Percentiles rank a stretch among this genome's conserved stretches.
These are phyloP conservation scores for Ceratosolen fusciceps DNA, from an alignment of 1,140 invertebrate genomes.

Conservation along the genomic window DNA sequence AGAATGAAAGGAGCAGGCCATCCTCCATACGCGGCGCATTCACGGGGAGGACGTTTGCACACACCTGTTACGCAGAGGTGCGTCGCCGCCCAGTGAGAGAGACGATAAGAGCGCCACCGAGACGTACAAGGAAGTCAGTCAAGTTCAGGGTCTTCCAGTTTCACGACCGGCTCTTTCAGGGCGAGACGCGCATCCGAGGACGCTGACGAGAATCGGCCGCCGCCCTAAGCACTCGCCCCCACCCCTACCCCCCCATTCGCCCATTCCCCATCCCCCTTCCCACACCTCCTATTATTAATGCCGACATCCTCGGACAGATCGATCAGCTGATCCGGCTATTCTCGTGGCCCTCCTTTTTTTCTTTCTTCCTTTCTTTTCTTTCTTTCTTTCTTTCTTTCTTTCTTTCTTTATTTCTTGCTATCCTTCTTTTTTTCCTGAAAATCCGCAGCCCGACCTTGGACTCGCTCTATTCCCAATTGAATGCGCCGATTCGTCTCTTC, in stretches of 20 bases:
- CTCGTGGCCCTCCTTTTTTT: background rate
- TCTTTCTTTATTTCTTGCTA: no score
- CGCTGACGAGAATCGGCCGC: slow-evolving; percentile 12
- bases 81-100: background rate
- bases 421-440: background rate
- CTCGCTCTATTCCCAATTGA: background rate
- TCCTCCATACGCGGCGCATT: background rate
- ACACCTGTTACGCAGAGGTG: slow-evolving; percentile 4
- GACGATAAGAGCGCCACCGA: background rate
- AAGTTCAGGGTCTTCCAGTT: slow-evolving; percentile 25
- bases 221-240: background rate
- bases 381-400: background rate
- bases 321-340: slow-evolving; percentile 42
- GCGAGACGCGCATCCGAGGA: background rate
- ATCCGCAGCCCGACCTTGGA: background rate
- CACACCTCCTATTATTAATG: background rate
- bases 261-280: background rate
- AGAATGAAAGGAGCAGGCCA: background rate
- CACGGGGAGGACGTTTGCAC: background rate
- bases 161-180: slow-evolving; percentile 6
- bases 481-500: background rate
- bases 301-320: background rate
- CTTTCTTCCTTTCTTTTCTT: slow-evolving; percentile 1
- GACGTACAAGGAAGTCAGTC: slow-evolving; percentile 24
- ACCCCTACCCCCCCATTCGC: background rate